Conservation (phyloP, 2,888 invertebrate species). For the Adelphocoris suturalis region DNA sequence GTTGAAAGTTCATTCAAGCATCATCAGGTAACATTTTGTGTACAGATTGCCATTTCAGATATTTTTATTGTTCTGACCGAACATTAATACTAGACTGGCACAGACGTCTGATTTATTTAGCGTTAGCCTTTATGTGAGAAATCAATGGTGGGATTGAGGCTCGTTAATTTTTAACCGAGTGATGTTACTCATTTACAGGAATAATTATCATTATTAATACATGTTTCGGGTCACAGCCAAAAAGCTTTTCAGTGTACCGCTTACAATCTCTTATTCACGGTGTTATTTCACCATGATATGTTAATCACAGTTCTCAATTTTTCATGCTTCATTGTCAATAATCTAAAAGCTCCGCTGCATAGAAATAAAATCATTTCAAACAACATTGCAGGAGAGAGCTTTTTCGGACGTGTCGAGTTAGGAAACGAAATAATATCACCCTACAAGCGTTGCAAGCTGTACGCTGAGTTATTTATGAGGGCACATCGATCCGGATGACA, state of each 20-base stretch:
- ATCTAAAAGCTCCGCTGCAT: not conserved
- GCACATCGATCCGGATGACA: conserved; percentile 17
- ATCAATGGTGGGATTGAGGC: too few relatives aligned
- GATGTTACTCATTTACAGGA: too few relatives aligned
- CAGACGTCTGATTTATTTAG: too few relatives aligned
- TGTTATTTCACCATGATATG: not conserved
- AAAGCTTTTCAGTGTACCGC: not conserved
- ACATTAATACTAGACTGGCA: too few relatives aligned
- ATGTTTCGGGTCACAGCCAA: not conserved
- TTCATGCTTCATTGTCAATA: not conserved
- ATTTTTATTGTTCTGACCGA: too few relatives aligned
- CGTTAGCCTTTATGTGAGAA: too few relatives aligned
- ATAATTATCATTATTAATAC: too few relatives aligned
- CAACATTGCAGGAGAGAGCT: not conserved
- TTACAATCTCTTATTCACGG: not conserved
- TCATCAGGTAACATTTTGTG: too few relatives aligned
- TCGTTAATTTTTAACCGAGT: too few relatives aligned
- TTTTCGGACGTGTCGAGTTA: not conserved
- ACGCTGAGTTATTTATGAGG: conserved; percentile 19
- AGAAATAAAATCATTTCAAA: not conserved
- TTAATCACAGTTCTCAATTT: not conserved
- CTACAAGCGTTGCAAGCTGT: not conserved
- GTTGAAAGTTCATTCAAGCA: too few relatives aligned
- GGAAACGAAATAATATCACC: conserved; percentile 2
- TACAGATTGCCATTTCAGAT: too few relatives aligned